Evolutionary conservation across 2,113 vertebrate genomes (phyloP).

Genomic region (Pandion haliaetus): DNA sequence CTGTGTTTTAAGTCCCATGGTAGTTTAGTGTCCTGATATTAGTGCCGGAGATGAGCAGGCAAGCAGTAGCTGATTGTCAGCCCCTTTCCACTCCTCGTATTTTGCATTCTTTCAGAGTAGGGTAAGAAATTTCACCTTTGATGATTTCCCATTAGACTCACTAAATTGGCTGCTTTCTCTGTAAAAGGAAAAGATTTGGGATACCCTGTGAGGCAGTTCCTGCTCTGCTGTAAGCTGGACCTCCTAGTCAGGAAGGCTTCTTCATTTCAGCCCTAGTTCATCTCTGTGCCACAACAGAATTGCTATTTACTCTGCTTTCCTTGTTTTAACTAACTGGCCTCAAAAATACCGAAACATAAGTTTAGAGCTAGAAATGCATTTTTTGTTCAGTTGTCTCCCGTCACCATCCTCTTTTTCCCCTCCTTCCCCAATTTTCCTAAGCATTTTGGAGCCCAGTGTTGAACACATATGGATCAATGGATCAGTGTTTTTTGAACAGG

Average conservation of each 20-base stretch:
- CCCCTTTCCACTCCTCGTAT: not conserved
- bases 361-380: slow-evolving; percentile 26
- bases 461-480: not conserved
- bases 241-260: not conserved
- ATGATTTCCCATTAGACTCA: not conserved
- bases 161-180: not conserved
- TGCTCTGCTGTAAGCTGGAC: not conserved
- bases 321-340: slow-evolving; percentile 55
- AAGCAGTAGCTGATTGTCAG: not conserved
- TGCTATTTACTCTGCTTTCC: not conserved
- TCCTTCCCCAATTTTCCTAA: not conserved
- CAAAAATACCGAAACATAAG: slow-evolving; percentile 38
- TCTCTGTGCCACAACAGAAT: not conserved
- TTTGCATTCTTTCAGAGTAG: not conserved
- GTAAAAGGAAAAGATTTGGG: not conserved
- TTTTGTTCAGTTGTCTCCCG: not conserved
- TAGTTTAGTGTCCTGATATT: not conserved
- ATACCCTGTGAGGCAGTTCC: not conserved
- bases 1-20: not conserved
- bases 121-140: not conserved
- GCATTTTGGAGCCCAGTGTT: not conserved
- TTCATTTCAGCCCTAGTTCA: not conserved
- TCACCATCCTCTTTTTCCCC: not conserved
- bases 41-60: not conserved
- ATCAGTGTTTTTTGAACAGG: not conserved